A percentile compares a stretch with the other conserved stretches of the same genome.
Evolutionary conservation across 2,888 invertebrate species (phyloP).

Genomic region (Agapostemon virescens): DNA sequence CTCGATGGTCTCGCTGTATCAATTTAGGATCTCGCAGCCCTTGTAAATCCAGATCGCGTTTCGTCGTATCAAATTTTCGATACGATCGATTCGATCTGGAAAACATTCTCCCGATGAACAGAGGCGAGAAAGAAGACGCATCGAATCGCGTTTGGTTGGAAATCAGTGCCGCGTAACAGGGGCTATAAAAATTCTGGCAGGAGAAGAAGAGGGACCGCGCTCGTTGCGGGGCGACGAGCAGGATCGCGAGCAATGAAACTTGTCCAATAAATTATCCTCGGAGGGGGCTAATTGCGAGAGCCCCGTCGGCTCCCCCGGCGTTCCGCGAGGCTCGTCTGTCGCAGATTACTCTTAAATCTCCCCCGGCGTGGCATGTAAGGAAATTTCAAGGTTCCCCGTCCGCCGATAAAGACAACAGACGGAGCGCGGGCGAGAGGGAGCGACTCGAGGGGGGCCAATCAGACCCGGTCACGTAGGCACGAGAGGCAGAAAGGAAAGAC

Average conservation of each 20-base stretch:
- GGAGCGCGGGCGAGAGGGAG: background rate
- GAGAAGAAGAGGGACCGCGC: no score
- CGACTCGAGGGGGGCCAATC: constrained; percentile 37
- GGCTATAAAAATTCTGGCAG: background rate
- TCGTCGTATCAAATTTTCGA: background rate
- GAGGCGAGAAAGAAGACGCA: no score
- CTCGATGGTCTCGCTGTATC: background rate
- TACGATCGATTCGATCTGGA: background rate
- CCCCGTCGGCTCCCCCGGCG: background rate
- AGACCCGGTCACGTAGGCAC: constrained; percentile 55
- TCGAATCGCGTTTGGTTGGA: background rate
- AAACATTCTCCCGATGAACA: background rate
- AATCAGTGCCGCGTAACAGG: background rate
- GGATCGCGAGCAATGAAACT: constrained; percentile 1
- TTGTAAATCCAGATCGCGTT: background rate
- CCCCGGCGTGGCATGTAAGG: constrained; percentile 2
- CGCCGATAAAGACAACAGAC: constrained; percentile 32
- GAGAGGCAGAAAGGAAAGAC: constrained; percentile 25
- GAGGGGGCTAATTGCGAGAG: constrained; percentile 5
- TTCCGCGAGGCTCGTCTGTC: constrained; percentile 14
- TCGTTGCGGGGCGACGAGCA: background rate
- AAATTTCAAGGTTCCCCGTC: constrained; percentile 31
- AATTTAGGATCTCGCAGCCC: background rate
- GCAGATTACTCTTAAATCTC: constrained; percentile 17
- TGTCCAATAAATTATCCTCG: constrained; percentile 16